phyloP scores from a whole-genome alignment of 2,888 invertebrate species.

The Leptopilina myrica region DNA sequence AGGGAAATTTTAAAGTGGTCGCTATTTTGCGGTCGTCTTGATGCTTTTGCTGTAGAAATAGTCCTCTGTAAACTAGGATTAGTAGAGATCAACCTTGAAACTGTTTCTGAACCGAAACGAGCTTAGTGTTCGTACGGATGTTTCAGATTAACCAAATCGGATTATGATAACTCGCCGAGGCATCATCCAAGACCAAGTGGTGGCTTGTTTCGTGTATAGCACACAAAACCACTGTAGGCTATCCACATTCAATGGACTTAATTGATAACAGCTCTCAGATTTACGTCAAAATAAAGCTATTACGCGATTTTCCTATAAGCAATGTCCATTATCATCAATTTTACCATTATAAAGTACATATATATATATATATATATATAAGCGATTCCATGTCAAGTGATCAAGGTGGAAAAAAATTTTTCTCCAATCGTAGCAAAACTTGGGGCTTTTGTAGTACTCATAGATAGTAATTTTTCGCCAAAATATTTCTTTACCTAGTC shows the following conservation, averaged over 20 bases:
- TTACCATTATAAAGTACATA: no score
- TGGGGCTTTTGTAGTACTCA: no score
- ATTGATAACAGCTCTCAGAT: slow-evolving; percentile 53
- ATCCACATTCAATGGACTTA: slow-evolving; percentile 51
- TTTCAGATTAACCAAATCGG: slow-evolving; percentile 67
- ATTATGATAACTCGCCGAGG: slow-evolving; percentile 67
- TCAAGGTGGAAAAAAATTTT: no score
- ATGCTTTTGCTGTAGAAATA: slow-evolving; percentile 23
- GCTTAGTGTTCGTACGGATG: slow-evolving; percentile 52
- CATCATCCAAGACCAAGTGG: slow-evolving; percentile 51
- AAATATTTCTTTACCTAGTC: no score
- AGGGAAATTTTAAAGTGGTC: not conserved
- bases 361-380: no score
- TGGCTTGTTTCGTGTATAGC: slow-evolving; percentile 43
- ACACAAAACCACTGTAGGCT: slow-evolving; percentile 45
- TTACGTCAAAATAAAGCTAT: slow-evolving; percentile 49
- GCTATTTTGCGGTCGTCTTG: not conserved
- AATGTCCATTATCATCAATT: slow-evolving; percentile 8
- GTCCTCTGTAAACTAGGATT: slow-evolving; percentile 29
- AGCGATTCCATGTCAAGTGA: no score
- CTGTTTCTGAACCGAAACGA: slow-evolving; percentile 34
- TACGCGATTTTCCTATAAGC: slow-evolving; percentile 38
- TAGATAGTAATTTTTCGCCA: no score
- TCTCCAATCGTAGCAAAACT: no score
- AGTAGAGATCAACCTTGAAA: slow-evolving; percentile 31